Evolutionary conservation across 1,140 invertebrate species (phyloP).

Genomic region (Sarcophaga peregrina): DNA sequence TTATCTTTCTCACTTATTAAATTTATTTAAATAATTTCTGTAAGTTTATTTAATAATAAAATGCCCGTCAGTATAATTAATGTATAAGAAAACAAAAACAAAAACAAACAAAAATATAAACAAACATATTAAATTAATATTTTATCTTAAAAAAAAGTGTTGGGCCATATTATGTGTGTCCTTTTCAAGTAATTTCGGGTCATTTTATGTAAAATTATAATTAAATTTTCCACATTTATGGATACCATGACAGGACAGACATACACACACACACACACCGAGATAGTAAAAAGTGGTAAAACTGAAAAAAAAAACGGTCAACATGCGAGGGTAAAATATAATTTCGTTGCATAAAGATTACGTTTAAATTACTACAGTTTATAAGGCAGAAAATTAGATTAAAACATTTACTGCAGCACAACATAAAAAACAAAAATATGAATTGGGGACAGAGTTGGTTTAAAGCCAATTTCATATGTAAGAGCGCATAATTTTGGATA

Average conservation of each 20-base stretch:
- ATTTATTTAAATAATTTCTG: not conserved
- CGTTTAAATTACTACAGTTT: not conserved
- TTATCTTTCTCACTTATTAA: not conserved
- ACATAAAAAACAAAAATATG: not conserved
- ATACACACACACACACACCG: not conserved
- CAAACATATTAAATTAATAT: not conserved
- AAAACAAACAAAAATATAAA: not conserved
- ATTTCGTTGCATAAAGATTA: not conserved
- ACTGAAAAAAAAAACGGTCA: no score
- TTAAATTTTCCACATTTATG: conserved; percentile 27
- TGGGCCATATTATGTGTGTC: not conserved
- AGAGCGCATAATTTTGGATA: no score
- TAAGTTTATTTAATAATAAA: conserved; percentile 8
- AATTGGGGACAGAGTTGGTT: no score
- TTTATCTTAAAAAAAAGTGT: not conserved
- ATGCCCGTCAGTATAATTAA: not conserved
- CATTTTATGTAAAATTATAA: conserved; percentile 25
- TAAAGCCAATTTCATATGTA: no score
- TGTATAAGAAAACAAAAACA: not conserved
- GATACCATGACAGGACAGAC: not conserved
- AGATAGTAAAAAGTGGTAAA: no score
- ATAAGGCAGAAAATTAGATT: not conserved
- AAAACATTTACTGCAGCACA: not conserved
- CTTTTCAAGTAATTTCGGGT: not conserved
- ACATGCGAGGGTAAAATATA: not conserved